Evolutionary conservation across 2,888 invertebrate species (phyloP), one percentile per base, ranked within the genome.

Genomic region (Pyrocoelia pectoralis): DNA sequence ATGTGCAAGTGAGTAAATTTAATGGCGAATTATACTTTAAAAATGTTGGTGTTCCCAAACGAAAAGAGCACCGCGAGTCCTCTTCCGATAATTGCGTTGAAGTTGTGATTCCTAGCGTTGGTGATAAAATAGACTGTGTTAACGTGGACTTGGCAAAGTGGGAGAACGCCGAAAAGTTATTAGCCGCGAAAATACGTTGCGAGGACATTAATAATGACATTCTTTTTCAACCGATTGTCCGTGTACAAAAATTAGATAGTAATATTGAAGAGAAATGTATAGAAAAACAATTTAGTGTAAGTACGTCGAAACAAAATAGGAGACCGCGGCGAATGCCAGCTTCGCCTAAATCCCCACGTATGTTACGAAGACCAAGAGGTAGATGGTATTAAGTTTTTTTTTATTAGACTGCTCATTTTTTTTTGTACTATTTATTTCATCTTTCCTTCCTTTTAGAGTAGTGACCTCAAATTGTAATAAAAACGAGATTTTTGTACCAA

Each of bases 191-290:
- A 69, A 69, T 74, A 57, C 73, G 75, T 58, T 76, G 71, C 57
- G 74, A 73, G 57, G 17, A 59, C 8, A 65, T 67, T 46, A 71
- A 69, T 73, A 79, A 59, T 75, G 81, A 65, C 74, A 77, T 81
- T 15, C 85, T 86, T 74, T 83, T 87, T 74, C 88, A 89, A 77
- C 89, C 89, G 0, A 86, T 87, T 63, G 89, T 90, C 70, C 83
- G 88, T 9, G 88, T 89, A 69, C 86, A 88, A 75, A 86, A 89
- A 68, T 85, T 89, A 70, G 88, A 88, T 67, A 81, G 79, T 68
- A 79, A 79, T 10, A 29, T 52, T 14, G 67, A 64, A 6, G 46
- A 56, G 28, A 65, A 69, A 62, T 56, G 56, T 24, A 54, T 52
- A 33, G 69, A 68, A 43, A 70, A 73, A 62, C 69, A 70, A n/a